phyloP scores from a whole-genome alignment of 2,113 vertebrate species.

The Riparia riparia region DNA sequence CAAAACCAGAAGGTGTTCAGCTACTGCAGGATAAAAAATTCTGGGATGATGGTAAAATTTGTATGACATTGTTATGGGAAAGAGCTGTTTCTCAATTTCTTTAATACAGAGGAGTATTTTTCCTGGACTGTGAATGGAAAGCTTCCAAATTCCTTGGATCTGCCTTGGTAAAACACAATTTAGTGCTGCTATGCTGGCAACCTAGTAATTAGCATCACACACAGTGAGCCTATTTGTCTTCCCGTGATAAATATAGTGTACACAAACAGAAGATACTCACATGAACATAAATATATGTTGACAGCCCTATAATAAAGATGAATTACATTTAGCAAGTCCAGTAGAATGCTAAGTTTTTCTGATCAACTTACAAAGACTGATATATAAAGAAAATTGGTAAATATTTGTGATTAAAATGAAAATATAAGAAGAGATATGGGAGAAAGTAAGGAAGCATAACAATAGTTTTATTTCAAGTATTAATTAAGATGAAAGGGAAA shows the following conservation, averaged over 20 bases:
- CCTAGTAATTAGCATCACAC: conserved; percentile 18
- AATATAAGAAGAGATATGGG: not conserved
- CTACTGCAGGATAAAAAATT: not conserved
- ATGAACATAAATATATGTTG: not conserved
- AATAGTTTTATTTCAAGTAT: not conserved
- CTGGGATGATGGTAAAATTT: not conserved
- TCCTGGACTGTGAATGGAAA: not conserved
- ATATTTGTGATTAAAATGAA: not conserved
- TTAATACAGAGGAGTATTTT: conserved; percentile 1
- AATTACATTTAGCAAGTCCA: not conserved
- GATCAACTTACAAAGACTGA: not conserved
- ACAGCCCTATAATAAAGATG: not conserved
- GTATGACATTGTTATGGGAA: not conserved
- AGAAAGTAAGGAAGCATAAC: not conserved
- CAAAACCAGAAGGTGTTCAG: not conserved
- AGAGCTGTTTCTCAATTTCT: not conserved
- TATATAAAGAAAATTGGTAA: not conserved
- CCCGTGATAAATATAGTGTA: not conserved
- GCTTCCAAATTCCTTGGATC: not conserved
- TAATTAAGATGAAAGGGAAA: not conserved
- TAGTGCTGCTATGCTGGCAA: not conserved
- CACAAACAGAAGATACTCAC: conserved; percentile 23
- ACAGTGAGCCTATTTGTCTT: not conserved
- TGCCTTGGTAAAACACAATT: not conserved
- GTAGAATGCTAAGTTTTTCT: not conserved